Percentiles rank a stretch among this genome's conserved stretches.
phyloP scores from a whole-genome alignment of 2,888 invertebrate species.

The Eupsilia transversa region DNA sequence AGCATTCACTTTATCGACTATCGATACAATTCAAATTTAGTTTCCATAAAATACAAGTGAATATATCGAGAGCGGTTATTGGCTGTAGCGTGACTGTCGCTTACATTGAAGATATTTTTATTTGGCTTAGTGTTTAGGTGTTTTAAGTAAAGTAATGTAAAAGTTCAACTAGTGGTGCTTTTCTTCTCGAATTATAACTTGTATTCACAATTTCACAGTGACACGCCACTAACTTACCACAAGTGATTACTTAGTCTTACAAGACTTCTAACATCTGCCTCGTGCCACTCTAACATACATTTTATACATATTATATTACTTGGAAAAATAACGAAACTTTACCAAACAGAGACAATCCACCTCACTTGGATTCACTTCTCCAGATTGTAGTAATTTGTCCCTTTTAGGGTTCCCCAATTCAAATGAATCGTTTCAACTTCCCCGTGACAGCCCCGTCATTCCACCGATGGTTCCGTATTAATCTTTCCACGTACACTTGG shows the following conservation, averaged over 20 bases:
- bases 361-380: constrained; percentile 52
- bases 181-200: neutral
- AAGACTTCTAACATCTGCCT: constrained; percentile 21
- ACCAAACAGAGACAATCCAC: constrained; percentile 27
- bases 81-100: neutral
- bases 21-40: constrained; percentile 53
- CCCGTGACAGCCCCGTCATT: constrained; percentile 57
- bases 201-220: constrained; percentile 14
- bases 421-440: constrained; percentile 56
- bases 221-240: constrained; percentile 28
- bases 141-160: neutral
- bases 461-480: constrained; percentile 57
- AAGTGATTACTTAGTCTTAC: constrained; percentile 56
- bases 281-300: constrained; percentile 29
- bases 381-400: constrained; percentile 62
- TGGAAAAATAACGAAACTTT: constrained; percentile 47
- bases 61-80: constrained; percentile 36
- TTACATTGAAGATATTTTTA: constrained; percentile 27
- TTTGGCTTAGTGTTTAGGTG: neutral
- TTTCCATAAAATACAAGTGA: constrained; percentile 44
- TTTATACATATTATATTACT: constrained; percentile 36
- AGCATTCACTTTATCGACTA: constrained; percentile 50
- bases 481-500: constrained; percentile 55
- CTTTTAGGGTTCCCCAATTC: constrained; percentile 52
- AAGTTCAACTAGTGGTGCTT: constrained; percentile 15